Conservation (phyloP, 2,888 invertebrate species). For the Nezara viridula region DNA sequence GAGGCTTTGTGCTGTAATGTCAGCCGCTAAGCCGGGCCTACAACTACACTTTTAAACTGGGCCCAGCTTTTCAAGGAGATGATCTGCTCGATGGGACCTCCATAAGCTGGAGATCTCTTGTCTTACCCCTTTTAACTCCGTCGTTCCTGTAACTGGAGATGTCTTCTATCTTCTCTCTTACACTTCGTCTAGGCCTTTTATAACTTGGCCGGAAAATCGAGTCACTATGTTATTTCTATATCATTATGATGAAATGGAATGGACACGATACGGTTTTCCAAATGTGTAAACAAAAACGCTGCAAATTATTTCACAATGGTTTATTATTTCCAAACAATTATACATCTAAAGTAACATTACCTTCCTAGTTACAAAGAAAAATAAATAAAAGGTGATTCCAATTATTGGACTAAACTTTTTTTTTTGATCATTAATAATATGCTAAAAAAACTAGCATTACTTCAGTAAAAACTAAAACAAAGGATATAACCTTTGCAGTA, state of each 20-base stretch:
- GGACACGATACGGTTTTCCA: background rate
- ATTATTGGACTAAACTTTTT: too few species aligned
- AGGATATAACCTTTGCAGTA: too few species aligned
- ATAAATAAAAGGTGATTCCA: too few species aligned
- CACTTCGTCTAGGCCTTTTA: background rate
- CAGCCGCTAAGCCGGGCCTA: conserved; percentile 12
- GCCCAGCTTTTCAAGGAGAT: conserved; percentile 31
- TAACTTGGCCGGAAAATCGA: background rate
- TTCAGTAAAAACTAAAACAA: too few species aligned
- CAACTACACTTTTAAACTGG: conserved; percentile 38
- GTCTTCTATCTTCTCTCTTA: background rate
- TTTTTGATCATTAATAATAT: too few species aligned
- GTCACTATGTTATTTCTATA: background rate
- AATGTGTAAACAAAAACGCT: too few species aligned
- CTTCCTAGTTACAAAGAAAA: too few species aligned
- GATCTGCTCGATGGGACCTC: background rate
- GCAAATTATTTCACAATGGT: too few species aligned
- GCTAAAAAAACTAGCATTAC: too few species aligned
- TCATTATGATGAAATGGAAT: background rate
- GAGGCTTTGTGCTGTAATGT: conserved; percentile 38
- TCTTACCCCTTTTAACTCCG: conserved; percentile 34
- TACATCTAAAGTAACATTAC: too few species aligned
- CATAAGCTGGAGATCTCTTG: conserved; percentile 37
- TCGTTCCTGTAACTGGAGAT: background rate
- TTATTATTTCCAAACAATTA: too few species aligned